Evolutionary conservation across 2,888 invertebrate genomes (phyloP).

Genomic region (Oxyteleia sp.): DNA sequence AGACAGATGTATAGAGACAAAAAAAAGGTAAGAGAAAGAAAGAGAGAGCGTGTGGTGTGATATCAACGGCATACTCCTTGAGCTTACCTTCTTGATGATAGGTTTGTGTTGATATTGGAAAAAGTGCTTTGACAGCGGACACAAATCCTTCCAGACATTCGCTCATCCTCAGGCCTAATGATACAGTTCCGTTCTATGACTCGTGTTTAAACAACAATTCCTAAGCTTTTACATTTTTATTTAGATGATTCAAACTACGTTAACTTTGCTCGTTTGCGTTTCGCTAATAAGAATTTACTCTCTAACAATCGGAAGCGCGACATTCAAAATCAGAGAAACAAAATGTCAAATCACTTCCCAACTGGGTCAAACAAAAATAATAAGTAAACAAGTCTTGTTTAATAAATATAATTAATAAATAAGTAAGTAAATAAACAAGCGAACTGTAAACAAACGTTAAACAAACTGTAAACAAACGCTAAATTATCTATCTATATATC

Average conservation of each 20-base stretch:
- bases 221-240: conserved; percentile 77
- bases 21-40: conserved; percentile 75
- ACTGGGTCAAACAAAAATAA: too few relatives aligned
- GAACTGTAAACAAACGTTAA: too few relatives aligned
- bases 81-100: conserved; percentile 87
- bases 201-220: conserved; percentile 82
- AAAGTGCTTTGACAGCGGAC: conserved; percentile 87
- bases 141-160: conserved; percentile 87
- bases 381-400: too few relatives aligned
- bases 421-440: too few relatives aligned
- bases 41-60: conserved; percentile 78
- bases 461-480: too few relatives aligned
- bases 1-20: not conserved
- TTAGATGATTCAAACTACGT: not conserved
- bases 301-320: not conserved
- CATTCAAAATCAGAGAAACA: too few relatives aligned
- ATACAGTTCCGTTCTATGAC: conserved; percentile 86
- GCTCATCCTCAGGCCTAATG: conserved; percentile 87
- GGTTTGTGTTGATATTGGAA: conserved; percentile 86
- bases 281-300: not conserved
- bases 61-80: conserved; percentile 83
- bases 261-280: not conserved
- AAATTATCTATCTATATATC: too few relatives aligned
- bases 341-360: too few relatives aligned
- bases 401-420: too few relatives aligned